Base-by-base conservation (phyloP, 1,140 invertebrate genomes). In the Sycophila sp. region DNA sequence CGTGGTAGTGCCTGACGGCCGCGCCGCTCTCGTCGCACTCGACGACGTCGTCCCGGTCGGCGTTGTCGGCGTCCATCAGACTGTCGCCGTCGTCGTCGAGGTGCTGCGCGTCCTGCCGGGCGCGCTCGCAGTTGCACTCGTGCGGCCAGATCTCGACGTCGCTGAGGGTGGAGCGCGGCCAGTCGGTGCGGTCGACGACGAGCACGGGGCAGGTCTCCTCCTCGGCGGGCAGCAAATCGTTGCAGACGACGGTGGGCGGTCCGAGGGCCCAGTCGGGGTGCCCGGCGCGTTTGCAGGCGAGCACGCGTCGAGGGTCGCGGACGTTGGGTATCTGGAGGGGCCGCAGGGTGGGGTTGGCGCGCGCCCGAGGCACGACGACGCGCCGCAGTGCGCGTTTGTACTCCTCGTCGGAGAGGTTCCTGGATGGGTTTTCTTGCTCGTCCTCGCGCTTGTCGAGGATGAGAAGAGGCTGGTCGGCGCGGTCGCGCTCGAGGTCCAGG, bases 201-300 rank as follows among this genome's bases (percentile, higher is more conserved):
- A 69, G 49, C 1, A 63, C 30, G 17, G 67, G 34, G 13, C 47
- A 55, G 13, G 58, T 62, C n/a, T 45, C 49, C 10, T 42, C 58
- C 17, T 62, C 45, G n/a, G 17, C 34, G 1, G 17, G n/a, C 3
- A 63, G 3, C 5, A 22, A 7, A 1, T 40, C 47, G 15, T 63
- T 69, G 2, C 63, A 58, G 0, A 63, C 42, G 1, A 69, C 47
- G n/a, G 4, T 59, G 2, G 67, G 28, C 0, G 66, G 55, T 1
- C 55, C 55, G 38, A 68, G 34, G 22, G 0, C 4, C 28, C 28
- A 26, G 0, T 7, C 15, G 10, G 24, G 19, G 10, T 58, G 13
- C 2, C 38, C 38, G 5, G 8, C 8, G 28, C 40, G 38, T 32
- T 51, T 26, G 55, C 13, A 19, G 3, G 36, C 30, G 6, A 26